Conservation (phyloP, 2,888 invertebrate species). For the Drosophila cognata region DNA sequence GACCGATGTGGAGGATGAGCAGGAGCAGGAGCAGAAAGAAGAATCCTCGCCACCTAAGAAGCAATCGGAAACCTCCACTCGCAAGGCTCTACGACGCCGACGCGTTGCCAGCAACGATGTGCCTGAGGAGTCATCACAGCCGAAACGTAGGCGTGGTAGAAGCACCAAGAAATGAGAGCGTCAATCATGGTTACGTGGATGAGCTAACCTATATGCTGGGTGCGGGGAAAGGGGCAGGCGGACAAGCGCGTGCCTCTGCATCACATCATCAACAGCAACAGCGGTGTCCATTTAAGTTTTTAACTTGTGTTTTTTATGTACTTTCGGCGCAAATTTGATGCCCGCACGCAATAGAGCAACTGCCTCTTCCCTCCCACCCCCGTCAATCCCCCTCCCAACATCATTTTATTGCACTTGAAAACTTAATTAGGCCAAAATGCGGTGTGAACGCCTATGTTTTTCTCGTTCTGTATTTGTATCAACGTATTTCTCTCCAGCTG, state of each 20-base stretch:
- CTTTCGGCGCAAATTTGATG: conserved; percentile 72
- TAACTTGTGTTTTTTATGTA: conserved; percentile 78
- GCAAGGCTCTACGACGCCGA: conserved; percentile 27
- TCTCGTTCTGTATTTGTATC: conserved; percentile 36
- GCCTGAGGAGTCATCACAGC: conserved; percentile 31
- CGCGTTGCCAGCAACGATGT: conserved; percentile 28
- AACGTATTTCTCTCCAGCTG: conserved; percentile 62
- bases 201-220: conserved; percentile 9
- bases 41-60: conserved; percentile 22
- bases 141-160: conserved; percentile 54
- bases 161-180: conserved; percentile 51
- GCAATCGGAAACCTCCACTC: conserved; percentile 34
- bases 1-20: conserved; percentile 16
- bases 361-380: conserved; percentile 13
- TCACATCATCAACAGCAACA: conserved; percentile 40
- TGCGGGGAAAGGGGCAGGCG: neutral
- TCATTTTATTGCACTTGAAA: conserved; percentile 84
- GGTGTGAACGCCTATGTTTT: conserved; percentile 71
- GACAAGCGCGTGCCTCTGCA: conserved; percentile 35
- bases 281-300: conserved; percentile 74
- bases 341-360: conserved; percentile 68
- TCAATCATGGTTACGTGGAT: conserved; percentile 28
- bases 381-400: conserved; percentile 47
- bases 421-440: conserved; percentile 83
- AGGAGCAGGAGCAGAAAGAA: conserved; percentile 10